phyloP scores from a whole-genome alignment of 2,888 invertebrate genomes.

The Drosophila acutilabella region DNA sequence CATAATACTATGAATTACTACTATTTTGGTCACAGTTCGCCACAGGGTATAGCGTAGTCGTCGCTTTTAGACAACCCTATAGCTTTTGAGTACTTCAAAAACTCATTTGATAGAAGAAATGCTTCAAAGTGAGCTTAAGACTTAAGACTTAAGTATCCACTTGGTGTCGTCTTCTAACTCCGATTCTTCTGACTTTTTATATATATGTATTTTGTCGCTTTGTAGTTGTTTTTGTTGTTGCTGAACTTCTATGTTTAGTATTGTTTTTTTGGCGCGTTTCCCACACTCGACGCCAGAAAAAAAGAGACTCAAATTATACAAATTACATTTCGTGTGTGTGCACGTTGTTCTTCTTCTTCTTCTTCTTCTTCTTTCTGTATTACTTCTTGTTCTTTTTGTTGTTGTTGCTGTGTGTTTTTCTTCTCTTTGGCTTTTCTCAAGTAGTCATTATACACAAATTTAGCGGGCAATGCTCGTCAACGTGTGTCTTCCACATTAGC shows the following conservation, averaged over 20 bases:
- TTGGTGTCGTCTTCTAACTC: constrained; percentile 13
- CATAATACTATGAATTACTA: no score
- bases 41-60: no score
- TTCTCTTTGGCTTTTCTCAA: constrained; percentile 68
- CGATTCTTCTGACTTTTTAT: constrained; percentile 4
- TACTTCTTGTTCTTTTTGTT: constrained; percentile 31
- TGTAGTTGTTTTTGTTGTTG: constrained; percentile 13
- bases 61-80: no score
- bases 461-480: constrained; percentile 60
- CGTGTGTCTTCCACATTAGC: constrained; percentile 67
- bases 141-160: constrained; percentile 12
- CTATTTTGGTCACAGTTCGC: no score
- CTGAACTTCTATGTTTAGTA: constrained; percentile 26
- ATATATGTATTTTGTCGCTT: constrained; percentile 8
- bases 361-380: constrained; percentile 29
- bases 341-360: constrained; percentile 36
- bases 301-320: constrained; percentile 74
- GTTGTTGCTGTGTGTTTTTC: constrained; percentile 16
- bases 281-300: constrained; percentile 57
- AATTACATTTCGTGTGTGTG: constrained; percentile 78
- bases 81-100: neutral
- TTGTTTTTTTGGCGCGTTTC: constrained; percentile 74
- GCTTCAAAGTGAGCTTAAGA: constrained; percentile 9
- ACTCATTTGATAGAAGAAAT: constrained; percentile 14
- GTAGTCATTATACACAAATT: constrained; percentile 80